These are phyloP conservation scores for Mesocentrotus franciscanus DNA, from an alignment of 53 echinoderm and acorn worm species.

Conservation along the genomic window DNA sequence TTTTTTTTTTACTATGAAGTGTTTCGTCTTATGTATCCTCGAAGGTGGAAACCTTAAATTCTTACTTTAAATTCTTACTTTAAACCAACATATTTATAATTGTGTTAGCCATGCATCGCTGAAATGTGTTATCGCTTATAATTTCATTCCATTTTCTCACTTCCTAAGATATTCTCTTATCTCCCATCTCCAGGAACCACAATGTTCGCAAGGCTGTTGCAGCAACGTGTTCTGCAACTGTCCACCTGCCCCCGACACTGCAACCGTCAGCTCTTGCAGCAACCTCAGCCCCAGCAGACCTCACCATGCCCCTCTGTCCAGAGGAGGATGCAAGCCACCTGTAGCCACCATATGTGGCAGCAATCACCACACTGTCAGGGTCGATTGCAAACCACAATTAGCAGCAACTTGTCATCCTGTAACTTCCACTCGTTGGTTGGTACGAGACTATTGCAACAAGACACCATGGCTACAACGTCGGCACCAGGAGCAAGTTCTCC, in stretches of 20 bases:
- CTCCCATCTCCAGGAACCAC: background rate
- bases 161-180: background rate
- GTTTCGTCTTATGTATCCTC: too few relatives aligned
- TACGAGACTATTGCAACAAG: background rate
- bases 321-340: background rate
- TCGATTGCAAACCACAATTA: background rate
- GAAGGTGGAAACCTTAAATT: too few relatives aligned
- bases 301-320: background rate
- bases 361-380: background rate
- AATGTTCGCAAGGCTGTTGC: background rate
- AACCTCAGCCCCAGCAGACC: background rate
- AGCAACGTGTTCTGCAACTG: background rate
- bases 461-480: background rate
- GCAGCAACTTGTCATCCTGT: background rate
- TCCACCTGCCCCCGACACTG: background rate
- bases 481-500: background rate
- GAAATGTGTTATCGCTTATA: background rate
- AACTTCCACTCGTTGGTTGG: background rate
- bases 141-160: background rate
- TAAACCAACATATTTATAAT: too few relatives aligned
- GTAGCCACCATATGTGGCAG: background rate
- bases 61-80: too few relatives aligned
- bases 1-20: too few relatives aligned
- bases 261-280: background rate
- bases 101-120: background rate